Evolutionary conservation across 2,888 invertebrate species (phyloP).

Genomic region (Callimorpha dominula): DNA sequence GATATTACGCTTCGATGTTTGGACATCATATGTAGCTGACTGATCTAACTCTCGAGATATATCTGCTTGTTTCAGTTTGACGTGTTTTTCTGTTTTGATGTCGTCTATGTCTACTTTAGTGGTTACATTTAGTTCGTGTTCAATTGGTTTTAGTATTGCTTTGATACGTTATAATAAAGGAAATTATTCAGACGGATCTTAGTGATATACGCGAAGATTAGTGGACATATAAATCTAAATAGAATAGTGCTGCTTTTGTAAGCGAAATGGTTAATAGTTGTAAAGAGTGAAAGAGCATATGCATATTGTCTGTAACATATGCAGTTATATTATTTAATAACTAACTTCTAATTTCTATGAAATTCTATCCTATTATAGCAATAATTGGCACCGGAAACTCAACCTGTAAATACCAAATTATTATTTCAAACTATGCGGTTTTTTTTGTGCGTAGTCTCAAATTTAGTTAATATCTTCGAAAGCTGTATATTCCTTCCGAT

Average conservation of each 20-base stretch:
- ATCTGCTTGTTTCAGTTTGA: conserved; percentile 12
- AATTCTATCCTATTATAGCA: too few relatives aligned
- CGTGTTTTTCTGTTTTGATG: conserved; percentile 2
- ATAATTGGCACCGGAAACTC: too few relatives aligned
- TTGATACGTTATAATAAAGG: too few relatives aligned
- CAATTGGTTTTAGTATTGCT: neutral
- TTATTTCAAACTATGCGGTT: too few relatives aligned
- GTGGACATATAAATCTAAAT: neutral
- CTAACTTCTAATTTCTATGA: too few relatives aligned
- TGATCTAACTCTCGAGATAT: conserved; percentile 12
- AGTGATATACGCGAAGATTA: neutral
- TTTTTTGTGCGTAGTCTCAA: too few relatives aligned
- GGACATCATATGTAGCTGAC: conserved; percentile 13
- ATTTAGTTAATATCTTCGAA: too few relatives aligned
- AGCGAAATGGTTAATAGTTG: neutral
- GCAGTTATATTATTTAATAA: too few relatives aligned
- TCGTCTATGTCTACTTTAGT: neutral
- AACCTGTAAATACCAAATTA: too few relatives aligned
- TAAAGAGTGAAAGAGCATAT: neutral
- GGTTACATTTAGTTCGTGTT: neutral
- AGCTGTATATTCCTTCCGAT: too few relatives aligned
- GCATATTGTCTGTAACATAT: neutral
- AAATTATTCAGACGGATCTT: neutral
- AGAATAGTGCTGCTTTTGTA: neutral
- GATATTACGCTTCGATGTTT: conserved; percentile 49